phyloP scores from a whole-genome alignment of 2,888 invertebrate species.

The Icerya purchasi region DNA sequence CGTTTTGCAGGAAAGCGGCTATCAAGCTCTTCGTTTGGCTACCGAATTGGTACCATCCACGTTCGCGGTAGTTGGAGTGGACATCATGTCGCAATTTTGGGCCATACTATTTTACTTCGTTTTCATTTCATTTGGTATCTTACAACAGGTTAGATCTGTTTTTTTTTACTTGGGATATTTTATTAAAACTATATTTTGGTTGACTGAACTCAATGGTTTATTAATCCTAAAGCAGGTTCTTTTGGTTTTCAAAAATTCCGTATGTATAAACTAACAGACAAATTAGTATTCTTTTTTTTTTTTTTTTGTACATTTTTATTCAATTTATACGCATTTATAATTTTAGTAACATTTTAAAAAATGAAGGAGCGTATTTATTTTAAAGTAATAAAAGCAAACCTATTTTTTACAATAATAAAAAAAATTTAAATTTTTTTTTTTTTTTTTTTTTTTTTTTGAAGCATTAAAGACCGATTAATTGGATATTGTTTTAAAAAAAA shows the following conservation, averaged over 20 bases:
- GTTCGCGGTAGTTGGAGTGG: conserved; percentile 49
- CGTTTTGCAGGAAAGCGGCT: conserved; percentile 26
- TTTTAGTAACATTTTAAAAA: too few relatives aligned
- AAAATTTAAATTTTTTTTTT: too few relatives aligned
- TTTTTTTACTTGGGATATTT: not conserved
- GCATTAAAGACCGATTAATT: too few relatives aligned
- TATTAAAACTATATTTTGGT: not conserved
- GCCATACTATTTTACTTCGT: conserved; percentile 66
- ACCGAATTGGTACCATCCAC: conserved; percentile 81
- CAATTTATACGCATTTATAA: too few relatives aligned
- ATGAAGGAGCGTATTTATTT: too few relatives aligned
- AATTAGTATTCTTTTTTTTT: too few relatives aligned
- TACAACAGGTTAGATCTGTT: conserved; percentile 39
- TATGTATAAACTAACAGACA: too few relatives aligned
- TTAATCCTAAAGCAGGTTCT: too few relatives aligned
- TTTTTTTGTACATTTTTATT: not conserved
- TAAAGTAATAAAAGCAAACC: too few relatives aligned
- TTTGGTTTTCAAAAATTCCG: not conserved
- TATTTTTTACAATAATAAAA: too few relatives aligned
- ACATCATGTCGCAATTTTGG: conserved; percentile 67
- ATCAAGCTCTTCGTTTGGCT: conserved; percentile 61
- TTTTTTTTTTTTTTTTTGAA: too few relatives aligned
- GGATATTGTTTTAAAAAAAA: too few relatives aligned
- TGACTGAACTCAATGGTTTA: not conserved
- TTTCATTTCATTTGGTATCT: conserved; percentile 65